Evolutionary conservation across 2,797 vertebrate species (phyloP), one percentile per base, ranked within the genome.

Genomic region (Halcyon leucocephala): DNA sequence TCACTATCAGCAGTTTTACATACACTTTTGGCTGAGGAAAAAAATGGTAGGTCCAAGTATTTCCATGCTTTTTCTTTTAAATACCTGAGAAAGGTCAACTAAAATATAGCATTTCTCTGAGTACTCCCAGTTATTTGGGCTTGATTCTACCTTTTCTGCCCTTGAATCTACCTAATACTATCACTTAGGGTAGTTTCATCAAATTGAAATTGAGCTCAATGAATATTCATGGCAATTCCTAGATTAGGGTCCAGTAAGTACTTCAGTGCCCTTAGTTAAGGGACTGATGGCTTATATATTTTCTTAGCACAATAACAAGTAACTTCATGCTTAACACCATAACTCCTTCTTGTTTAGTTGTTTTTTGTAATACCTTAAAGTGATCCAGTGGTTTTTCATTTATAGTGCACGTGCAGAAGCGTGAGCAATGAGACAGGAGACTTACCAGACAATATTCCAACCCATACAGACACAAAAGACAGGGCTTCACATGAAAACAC

Each of bases 1-100:
- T 92, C 92, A 94, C 61, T 80, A 90, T 95, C 93, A 95, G 71
- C 89, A 90, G 60, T 96, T 96, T 95, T 89, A 60, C 65, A 66
- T 81, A 58, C 31, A 46, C 24, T 96, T 80, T 64, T 91, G 67
- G 29, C 2, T 3, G 33, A 71, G 4, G 29, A 44, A 76, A 92
- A 86, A 78, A 42, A 42, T 0, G 12, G 9, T 62, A 46, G 28
- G 33, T 76, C 41, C 41, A 72, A 81, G 29, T 65, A 46, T 71
- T 86, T 66, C 55, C 69, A 55, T 69, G 42, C 10, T 39, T 70
- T 79, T 76, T 46, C 25, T 41, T 82, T 93, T 69, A 52, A 93
- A 84, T 51, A 66, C n/a, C 28, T 82, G 18, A 81, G 58, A 82
- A 92, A 96, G 72, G 69, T 87, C 87, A 89, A 11, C 12, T 91